Conservation (phyloP, 1,140 invertebrate species). For the Drosophila sproati region DNA sequence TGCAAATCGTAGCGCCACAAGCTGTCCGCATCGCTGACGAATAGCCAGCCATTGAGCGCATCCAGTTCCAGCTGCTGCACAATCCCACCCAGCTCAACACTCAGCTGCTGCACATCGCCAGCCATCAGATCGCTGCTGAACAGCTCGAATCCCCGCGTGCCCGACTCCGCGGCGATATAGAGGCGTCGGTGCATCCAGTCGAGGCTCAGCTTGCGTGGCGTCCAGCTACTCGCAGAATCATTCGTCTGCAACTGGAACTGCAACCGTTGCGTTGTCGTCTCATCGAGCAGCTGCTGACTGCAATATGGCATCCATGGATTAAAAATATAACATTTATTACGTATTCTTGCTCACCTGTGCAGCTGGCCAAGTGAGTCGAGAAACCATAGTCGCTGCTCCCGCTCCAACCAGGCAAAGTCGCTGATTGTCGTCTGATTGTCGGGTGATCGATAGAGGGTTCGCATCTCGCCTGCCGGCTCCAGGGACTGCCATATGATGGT, state of each 20-base stretch:
- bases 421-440: constrained; percentile 38
- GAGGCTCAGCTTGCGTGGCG: constrained; percentile 89
- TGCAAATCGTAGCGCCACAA: constrained; percentile 92
- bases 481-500: constrained; percentile 88
- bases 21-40: constrained; percentile 89
- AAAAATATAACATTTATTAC: too few relatives aligned
- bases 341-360: constrained; percentile 44
- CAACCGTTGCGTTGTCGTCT: not conserved
- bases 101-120: not conserved
- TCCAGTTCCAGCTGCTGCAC: constrained; percentile 93
- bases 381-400: constrained; percentile 89
- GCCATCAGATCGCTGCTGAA: constrained; percentile 34
- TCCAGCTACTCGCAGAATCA: not conserved
- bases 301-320: too few relatives aligned
- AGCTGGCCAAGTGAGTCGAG: constrained; percentile 86
- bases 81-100: not conserved
- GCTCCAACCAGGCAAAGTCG: constrained; percentile 91
- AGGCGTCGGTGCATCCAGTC: constrained; percentile 95
- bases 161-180: constrained; percentile 90
- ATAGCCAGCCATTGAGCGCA: constrained; percentile 96
- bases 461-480: constrained; percentile 87
- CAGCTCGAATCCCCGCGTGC: not conserved
- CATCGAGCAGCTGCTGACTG: constrained; percentile 37
- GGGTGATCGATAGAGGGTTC: constrained; percentile 39
- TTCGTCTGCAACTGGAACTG: not conserved